Evolutionary conservation across 2,797 vertebrate species (phyloP).

Genomic region (Sternotherus odoratus): DNA sequence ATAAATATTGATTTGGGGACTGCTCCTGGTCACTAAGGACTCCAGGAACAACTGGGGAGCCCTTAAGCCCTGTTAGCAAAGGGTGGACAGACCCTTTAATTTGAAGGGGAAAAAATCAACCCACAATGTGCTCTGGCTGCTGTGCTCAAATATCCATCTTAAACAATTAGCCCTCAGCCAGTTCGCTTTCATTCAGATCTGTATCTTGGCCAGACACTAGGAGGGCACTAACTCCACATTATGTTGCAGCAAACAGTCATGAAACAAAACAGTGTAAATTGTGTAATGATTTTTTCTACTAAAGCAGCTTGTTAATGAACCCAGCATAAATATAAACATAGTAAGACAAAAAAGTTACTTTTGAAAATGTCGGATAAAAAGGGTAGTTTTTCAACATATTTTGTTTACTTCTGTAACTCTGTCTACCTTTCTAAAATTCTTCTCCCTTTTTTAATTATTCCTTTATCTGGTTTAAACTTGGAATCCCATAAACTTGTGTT

Average conservation of each 20-base stretch:
- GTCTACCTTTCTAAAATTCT: background rate
- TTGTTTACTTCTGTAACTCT: background rate
- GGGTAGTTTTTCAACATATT: background rate
- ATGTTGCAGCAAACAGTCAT: background rate
- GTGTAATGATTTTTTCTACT: background rate
- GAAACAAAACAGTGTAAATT: background rate
- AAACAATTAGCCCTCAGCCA: background rate
- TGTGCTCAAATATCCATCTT: background rate
- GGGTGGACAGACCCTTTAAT: background rate
- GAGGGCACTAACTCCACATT: background rate
- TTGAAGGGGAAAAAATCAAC: background rate
- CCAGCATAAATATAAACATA: background rate
- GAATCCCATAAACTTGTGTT: accelerated
- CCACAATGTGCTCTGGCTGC: background rate
- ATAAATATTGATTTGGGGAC: background rate
- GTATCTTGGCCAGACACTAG: background rate
- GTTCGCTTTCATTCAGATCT: background rate
- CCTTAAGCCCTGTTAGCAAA: background rate
- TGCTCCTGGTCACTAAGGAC: background rate
- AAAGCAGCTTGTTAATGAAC: background rate
- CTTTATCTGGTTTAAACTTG: background rate
- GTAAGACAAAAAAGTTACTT: background rate
- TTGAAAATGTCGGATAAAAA: background rate
- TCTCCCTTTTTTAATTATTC: accelerated
- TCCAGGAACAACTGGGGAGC: background rate